phyloP scores from a whole-genome alignment of 2,113 vertebrate genomes.

The Oryzias javanicus region DNA sequence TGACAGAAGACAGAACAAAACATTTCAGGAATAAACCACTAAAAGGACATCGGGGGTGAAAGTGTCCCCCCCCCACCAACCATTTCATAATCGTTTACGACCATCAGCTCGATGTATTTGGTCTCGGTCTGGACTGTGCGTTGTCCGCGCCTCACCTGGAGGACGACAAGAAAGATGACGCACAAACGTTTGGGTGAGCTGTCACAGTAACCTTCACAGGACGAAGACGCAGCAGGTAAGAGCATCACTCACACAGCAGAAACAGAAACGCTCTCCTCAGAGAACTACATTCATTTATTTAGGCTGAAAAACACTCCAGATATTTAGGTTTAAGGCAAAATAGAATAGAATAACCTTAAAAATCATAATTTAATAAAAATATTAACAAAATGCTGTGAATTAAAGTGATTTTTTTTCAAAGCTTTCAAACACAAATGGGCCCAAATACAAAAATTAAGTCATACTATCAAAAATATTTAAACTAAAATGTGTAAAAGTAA shows the following conservation, averaged over 20 bases:
- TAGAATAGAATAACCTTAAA: neutral
- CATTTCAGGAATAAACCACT: too few species aligned
- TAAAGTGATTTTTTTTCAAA: neutral
- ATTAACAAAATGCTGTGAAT: neutral
- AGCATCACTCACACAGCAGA: slow-evolving; percentile 30
- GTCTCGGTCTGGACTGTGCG: slow-evolving; percentile 94
- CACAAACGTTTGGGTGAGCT: neutral
- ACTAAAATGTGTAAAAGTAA: too few species aligned
- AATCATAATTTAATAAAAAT: too few species aligned
- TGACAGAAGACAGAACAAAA: slow-evolving; percentile 45
- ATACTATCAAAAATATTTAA: too few species aligned
- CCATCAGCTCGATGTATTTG: slow-evolving; percentile 96
- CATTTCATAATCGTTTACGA: slow-evolving; percentile 93
- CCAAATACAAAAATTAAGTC: too few species aligned
- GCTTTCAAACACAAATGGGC: too few species aligned
- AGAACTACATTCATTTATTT: slow-evolving; percentile 26
- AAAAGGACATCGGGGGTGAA: neutral
- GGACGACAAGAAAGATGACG: slow-evolving; percentile 15
- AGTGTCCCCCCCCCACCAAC: slow-evolving; percentile 63
- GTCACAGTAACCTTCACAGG: slow-evolving; percentile 48
- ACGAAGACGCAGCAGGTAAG: slow-evolving; percentile 29
- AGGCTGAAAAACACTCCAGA: slow-evolving; percentile 12
- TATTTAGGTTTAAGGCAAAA: neutral
- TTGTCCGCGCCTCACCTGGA: slow-evolving; percentile 84
- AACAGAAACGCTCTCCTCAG: slow-evolving; percentile 42